Evolutionary conservation across 2,113 vertebrate species (phyloP).

Genomic region (Prochilodus magdalenae): DNA sequence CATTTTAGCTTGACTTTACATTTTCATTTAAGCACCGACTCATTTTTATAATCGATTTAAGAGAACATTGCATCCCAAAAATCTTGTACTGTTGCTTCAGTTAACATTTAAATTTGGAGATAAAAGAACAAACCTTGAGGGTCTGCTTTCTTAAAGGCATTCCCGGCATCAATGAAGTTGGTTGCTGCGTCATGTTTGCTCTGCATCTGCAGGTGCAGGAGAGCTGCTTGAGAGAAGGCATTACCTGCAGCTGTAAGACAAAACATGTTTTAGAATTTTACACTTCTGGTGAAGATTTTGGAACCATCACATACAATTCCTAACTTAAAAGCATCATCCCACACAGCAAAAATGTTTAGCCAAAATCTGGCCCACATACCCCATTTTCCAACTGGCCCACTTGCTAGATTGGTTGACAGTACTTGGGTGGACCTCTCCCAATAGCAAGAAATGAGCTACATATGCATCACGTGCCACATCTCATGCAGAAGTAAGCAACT

Average conservation of each 20-base stretch:
- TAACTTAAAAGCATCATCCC: background rate
- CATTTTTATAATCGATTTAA: background rate
- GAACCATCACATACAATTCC: background rate
- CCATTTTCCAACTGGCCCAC: no score
- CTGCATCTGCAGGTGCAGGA: slow-evolving; percentile 89
- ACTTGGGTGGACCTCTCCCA: no score
- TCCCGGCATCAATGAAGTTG: slow-evolving; percentile 91
- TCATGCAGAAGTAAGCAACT: no score
- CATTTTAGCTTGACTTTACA: no score
- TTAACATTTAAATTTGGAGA: no score
- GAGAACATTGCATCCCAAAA: background rate
- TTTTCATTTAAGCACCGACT: background rate
- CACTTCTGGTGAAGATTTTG: background rate
- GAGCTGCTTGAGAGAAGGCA: slow-evolving; percentile 89
- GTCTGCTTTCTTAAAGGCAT: slow-evolving; percentile 94
- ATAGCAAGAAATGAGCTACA: no score
- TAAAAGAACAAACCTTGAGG: slow-evolving; percentile 83
- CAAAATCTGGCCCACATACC: no score
- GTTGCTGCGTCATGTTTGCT: slow-evolving; percentile 93
- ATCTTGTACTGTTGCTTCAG: no score
- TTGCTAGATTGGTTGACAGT: no score
- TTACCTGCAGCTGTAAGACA: slow-evolving; percentile 86
- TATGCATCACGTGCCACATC: no score
- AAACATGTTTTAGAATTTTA: background rate
- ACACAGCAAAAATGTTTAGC: no score